Base-by-base conservation (phyloP, 2,888 invertebrate genomes). In the Macaria liturata region DNA sequence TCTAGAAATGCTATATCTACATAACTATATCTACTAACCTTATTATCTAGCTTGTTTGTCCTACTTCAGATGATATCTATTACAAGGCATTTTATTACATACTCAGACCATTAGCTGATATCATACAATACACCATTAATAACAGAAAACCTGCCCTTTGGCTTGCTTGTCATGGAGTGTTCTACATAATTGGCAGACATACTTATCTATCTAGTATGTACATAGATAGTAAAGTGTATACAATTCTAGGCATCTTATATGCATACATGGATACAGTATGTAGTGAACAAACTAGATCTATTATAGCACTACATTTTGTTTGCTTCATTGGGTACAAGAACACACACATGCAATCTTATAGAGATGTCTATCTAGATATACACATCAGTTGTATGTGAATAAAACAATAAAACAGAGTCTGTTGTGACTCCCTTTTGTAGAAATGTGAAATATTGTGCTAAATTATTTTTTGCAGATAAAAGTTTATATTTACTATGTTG, bases 301-400 rank as follows among this genome's bases (percentile, higher is more conserved):
- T 34, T 64, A 56, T 52, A 67, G 64, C 40, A 67, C 75, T 73
- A 20, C 72, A 71, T 70, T 79, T 71, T 77, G 75, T 71, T 78
- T 79, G 76, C 78, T 74, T 66, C 64, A 49, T 49, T 46, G 30
- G 39, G 42, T 1, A 54, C 20, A 20, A 20, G 20, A 20, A 20
- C 54, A 31, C 54, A 59, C 56, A 57, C 57, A 49, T 69, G 66
- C 56, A 66, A 61, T 51, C 50, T 42, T 60, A 62, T 62, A 65
- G 62, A 65, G 62, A 67, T 72, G 64, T 67, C 68, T 67, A 66
- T 65, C 46, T 53, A 56, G 51, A 43, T 42, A 9, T 20, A 20
- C 20, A 20, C 20, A 20, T 20, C 20, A 20, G 20, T 2, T 20
- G 20, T 20, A 20, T 20, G 20, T 20, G 20, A n/a, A n/a, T 46